Percentiles rank a stretch among this genome's conserved stretches.
phyloP scores from a whole-genome alignment of 1,140 invertebrate genomes.

The Drosophila arawakana region DNA sequence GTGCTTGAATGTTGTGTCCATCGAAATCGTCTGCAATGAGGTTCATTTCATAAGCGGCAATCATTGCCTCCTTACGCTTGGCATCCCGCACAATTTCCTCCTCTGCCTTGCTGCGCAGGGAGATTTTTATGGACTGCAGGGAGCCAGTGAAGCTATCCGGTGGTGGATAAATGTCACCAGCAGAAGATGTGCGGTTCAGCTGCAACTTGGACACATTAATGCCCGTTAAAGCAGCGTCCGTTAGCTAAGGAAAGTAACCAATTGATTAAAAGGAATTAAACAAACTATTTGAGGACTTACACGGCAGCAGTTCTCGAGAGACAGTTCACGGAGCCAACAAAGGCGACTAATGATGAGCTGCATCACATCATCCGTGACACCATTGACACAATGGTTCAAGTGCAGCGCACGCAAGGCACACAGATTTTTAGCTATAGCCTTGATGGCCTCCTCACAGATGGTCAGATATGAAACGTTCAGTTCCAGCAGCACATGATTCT shows the following conservation, averaged over 20 bases:
- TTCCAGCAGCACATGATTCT: constrained; percentile 85
- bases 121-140: constrained; percentile 85
- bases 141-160: constrained; percentile 42
- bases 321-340: constrained; percentile 86
- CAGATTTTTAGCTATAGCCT: constrained; percentile 86
- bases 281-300: constrained; percentile 78
- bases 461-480: constrained; percentile 87
- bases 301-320: constrained; percentile 88
- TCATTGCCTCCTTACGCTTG: constrained; percentile 87
- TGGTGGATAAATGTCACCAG: constrained; percentile 63
- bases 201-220: constrained; percentile 85
- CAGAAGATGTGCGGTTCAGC: constrained; percentile 53
- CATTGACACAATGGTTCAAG: constrained; percentile 88
- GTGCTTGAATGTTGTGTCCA: constrained; percentile 86
- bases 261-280: neutral
- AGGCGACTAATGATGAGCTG: constrained; percentile 88
- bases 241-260: constrained; percentile 57
- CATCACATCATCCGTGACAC: constrained; percentile 88
- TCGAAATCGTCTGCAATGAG: constrained; percentile 84
- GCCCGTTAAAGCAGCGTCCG: constrained; percentile 88
- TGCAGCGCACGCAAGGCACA: constrained; percentile 87
- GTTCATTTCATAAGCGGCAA: constrained; percentile 87
- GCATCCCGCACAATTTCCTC: constrained; percentile 88
- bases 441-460: constrained; percentile 87
- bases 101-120: constrained; percentile 87